phyloP scores from a whole-genome alignment of 2,888 invertebrate species.

The Thalpophila matura region DNA sequence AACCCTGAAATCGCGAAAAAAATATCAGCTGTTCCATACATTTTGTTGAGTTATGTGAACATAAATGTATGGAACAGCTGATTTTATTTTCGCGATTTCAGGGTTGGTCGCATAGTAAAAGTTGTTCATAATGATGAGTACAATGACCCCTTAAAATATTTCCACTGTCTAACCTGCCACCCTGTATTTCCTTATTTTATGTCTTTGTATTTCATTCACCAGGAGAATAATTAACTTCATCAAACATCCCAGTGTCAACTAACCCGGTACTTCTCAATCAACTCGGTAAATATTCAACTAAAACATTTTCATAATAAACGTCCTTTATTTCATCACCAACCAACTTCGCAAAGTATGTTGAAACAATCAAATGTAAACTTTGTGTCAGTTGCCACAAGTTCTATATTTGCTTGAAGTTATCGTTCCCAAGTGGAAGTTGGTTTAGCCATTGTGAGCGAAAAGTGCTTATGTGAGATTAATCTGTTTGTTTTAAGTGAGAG shows the following conservation, averaged over 20 bases:
- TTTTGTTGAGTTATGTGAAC: too few relatives aligned
- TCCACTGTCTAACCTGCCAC: too few relatives aligned
- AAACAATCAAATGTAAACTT: slow-evolving; percentile 43
- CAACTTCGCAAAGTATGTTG: slow-evolving; percentile 10
- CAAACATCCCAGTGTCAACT: slow-evolving; percentile 13
- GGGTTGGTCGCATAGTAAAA: too few relatives aligned
- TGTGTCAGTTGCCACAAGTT: slow-evolving; percentile 4
- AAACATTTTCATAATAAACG: slow-evolving; percentile 2
- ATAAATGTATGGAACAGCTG: too few relatives aligned
- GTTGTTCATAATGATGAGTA: too few relatives aligned
- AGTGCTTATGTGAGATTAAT: slow-evolving; percentile 26
- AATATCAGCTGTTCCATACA: too few relatives aligned
- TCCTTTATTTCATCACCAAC: slow-evolving; percentile 7
- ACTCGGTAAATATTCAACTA: slow-evolving; percentile 34
- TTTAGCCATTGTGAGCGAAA: slow-evolving; percentile 1
- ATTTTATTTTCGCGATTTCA: too few relatives aligned
- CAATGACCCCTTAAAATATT: too few relatives aligned
- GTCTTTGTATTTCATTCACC: not conserved
- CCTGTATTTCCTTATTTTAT: too few relatives aligned
- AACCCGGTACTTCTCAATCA: slow-evolving; percentile 25
- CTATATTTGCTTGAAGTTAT: slow-evolving; percentile 38
- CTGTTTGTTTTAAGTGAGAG: slow-evolving; percentile 30
- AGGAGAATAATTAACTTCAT: slow-evolving; percentile 27
- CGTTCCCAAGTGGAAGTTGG: slow-evolving; percentile 22
- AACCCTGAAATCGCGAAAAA: too few relatives aligned